phyloP scores from a whole-genome alignment of 64 coral and sea anemone species.

The Actinia tenebrosa region DNA sequence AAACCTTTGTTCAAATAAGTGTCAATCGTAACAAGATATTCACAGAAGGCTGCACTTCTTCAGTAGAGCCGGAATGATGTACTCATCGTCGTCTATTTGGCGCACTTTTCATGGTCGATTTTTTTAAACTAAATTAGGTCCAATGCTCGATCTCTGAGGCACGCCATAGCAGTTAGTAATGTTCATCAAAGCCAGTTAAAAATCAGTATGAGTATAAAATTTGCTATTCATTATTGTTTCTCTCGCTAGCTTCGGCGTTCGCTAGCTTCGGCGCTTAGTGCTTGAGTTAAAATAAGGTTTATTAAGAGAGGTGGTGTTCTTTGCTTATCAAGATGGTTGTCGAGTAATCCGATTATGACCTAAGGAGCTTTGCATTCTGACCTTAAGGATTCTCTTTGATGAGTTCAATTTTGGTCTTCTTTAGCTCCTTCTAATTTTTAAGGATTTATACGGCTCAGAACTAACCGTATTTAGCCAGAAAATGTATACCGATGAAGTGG shows the following conservation, averaged over 20 bases:
- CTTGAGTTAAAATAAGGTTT: neutral
- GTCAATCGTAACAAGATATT: too few relatives aligned
- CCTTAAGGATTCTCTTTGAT: neutral
- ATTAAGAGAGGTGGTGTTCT: neutral
- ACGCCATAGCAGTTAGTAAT: neutral
- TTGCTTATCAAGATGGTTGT: conserved; percentile 4
- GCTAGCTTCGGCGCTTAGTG: neutral
- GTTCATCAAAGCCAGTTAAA: neutral
- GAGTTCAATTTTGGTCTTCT: neutral
- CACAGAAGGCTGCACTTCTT: too few relatives aligned
- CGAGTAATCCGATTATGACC: neutral
- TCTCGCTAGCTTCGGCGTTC: neutral
- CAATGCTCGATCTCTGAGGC: neutral
- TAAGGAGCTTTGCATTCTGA: neutral
- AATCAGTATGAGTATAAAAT: neutral
- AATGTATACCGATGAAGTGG: too few relatives aligned
- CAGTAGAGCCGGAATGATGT: neutral
- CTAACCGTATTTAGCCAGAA: too few relatives aligned
- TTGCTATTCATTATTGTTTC: neutral
- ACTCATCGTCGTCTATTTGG: neutral
- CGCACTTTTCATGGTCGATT: neutral
- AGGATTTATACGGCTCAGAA: too few relatives aligned
- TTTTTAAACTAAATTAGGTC: neutral
- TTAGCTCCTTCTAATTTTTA: too few relatives aligned
- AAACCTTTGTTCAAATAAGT: too few relatives aligned